Percentiles rank a stretch among this genome's conserved stretches.
Evolutionary conservation across 2,797 vertebrate genomes (phyloP).

Genomic region (Otus scops): DNA sequence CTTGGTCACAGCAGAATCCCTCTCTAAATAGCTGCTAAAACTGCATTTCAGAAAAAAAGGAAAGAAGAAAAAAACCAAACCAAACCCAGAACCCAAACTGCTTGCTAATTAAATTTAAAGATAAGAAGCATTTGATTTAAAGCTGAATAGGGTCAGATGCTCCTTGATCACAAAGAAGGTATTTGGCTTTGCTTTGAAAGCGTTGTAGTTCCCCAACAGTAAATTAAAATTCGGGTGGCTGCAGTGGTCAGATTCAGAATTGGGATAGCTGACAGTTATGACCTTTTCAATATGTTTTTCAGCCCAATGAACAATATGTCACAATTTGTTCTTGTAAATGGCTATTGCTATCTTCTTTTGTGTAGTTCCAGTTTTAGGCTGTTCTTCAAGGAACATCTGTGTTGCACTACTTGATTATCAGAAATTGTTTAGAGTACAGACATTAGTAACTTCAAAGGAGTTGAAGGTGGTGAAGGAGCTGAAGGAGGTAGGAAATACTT

Average conservation of each 20-base stretch:
- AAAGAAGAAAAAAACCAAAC: not conserved
- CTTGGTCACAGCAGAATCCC: not conserved
- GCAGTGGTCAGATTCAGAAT: not conserved
- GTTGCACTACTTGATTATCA: constrained; percentile 55
- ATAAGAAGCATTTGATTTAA: constrained; percentile 23
- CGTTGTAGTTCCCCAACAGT: not conserved
- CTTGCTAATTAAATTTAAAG: not conserved
- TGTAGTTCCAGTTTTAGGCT: constrained; percentile 25
- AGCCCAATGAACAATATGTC: not conserved
- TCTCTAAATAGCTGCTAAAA: constrained; percentile 42
- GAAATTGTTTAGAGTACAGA: constrained; percentile 31
- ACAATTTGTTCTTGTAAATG: not conserved
- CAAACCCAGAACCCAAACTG: not conserved
- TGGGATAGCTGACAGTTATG: not conserved
- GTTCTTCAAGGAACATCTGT: constrained; percentile 26
- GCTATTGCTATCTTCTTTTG: not conserved
- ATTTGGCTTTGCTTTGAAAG: not conserved
- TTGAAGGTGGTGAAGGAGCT: constrained; percentile 49
- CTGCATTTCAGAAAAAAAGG: not conserved
- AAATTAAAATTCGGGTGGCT: constrained; percentile 1
- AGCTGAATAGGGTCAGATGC: not conserved
- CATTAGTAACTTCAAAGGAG: constrained; percentile 34
- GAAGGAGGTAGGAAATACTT: constrained; percentile 41
- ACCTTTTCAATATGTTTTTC: not conserved
- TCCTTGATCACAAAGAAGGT: not conserved